Base-by-base conservation (phyloP, 2,797 vertebrate genomes). In the Alca torda region DNA sequence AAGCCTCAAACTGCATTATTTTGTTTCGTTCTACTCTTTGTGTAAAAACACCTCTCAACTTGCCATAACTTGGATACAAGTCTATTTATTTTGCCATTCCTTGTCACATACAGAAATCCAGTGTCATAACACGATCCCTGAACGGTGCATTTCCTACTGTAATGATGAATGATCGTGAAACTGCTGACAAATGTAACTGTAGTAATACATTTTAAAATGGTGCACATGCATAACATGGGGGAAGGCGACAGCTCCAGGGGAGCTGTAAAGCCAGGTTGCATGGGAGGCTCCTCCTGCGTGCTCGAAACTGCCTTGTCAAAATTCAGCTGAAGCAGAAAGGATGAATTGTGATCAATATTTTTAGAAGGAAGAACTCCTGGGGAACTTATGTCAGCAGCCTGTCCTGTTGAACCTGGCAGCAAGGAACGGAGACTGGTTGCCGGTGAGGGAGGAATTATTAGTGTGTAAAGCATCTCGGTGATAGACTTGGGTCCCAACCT, bases 11-110 rank as follows among this genome's bases (percentile, higher is more conserved):
- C 19, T 11, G 19, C 51, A 4, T 39, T 24, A 6, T n/a, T 84
- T 16, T 8, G 1, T 23, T 16, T 51, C 28, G 26, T 45, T 53
- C 51, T 50, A 4, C 24, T 43, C 39, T 31, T 51, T 1, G 0
- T 21, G 43, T 13, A 56, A 65, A 61, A 91, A 16, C 16, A 24
- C 69, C 53, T 31, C 41, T 64, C 64, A 24, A 41, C 45, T 3
- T 57, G 11, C 68, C 68, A 11, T 8, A 24, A 37, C 43, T 64
- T 9, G 2, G 20, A 24, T 25, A 48, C 7, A 8, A 30, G 19
- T 17, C 48, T 45, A 23, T 74, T 65, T 25, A 18, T 57, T 56
- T 82, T 33, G 24, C 65, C 74, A 26, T 73, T 76, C 51, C 46
- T 64, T 60, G 54, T 56, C 64, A 13, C 73, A 39, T 3, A 21